Percentiles rank a stretch among this genome's conserved stretches.
Conservation (phyloP, 1,140 invertebrate species). For the Hormaphis cornu region DNA sequence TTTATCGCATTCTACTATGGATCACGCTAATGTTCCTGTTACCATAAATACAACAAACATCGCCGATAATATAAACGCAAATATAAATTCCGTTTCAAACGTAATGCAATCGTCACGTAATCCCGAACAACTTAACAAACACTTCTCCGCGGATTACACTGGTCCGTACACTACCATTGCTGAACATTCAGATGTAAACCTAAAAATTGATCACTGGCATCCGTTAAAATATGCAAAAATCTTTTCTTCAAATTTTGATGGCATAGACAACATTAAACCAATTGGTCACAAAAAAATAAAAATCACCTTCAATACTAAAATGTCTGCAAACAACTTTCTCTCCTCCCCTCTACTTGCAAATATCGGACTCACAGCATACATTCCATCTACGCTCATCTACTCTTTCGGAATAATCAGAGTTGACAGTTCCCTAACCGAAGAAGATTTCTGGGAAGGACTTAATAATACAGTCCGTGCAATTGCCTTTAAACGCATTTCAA, state of each 20-base stretch:
- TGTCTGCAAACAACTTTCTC: not conserved
- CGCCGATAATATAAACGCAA: too few relatives aligned
- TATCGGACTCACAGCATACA: not conserved
- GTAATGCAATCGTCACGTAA: too few relatives aligned
- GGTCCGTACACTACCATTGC: too few relatives aligned
- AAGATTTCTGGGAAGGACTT: not conserved
- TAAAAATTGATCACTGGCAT: too few relatives aligned
- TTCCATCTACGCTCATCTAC: not conserved
- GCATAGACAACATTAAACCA: not conserved
- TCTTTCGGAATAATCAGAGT: not conserved
- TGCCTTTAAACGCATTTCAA: not conserved
- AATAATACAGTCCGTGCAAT: not conserved
- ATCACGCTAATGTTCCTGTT: too few relatives aligned
- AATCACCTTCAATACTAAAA: not conserved
- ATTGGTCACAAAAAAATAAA: not conserved
- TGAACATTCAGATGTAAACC: too few relatives aligned
- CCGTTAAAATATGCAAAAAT: too few relatives aligned
- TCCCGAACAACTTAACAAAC: too few relatives aligned
- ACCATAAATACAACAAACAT: too few relatives aligned
- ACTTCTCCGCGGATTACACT: too few relatives aligned
- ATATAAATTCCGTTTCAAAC: too few relatives aligned
- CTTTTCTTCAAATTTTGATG: not conserved
- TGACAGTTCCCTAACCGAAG: not conserved
- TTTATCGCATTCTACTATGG: too few relatives aligned
- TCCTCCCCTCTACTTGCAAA: not conserved